Base-by-base conservation (phyloP, 2,888 invertebrate genomes). In the Leucozona laternaria region DNA sequence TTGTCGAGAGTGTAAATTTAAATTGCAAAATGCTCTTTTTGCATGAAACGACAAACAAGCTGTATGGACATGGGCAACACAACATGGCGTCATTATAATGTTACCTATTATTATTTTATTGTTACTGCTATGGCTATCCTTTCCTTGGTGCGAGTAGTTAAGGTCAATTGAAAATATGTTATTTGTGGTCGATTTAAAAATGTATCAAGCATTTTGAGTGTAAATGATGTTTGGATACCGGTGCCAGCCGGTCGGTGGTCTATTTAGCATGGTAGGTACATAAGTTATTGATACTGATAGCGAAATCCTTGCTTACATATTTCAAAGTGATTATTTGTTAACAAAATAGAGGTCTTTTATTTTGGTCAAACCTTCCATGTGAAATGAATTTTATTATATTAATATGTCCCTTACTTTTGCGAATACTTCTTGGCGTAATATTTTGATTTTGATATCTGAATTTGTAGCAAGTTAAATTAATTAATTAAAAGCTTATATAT, bases 11-110 rank as follows among this genome's bases (percentile, higher is more conserved):
- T 86, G 78, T 75, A 78, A 58, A 78, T 86, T 81, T 82, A 82
- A 82, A 86, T 82, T 82, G 82, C 75, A 82, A 79, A 81, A 86
- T 82, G 86, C 86, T 86, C 86, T 82, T 86, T 86, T 86, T 66
- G 40, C 62, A 62, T 53, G 64, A 79, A 84, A 75, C 53, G 64
- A 75, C 57, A 79, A 84, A 75, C 53, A 58, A 75, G 57, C 78
- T 64, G 85, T 71, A 68, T 48, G 73, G 50, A 37, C 64, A 77
- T 31, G 73, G 50, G 28, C 64, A 77, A 31, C 72, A 68, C 77
- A 78, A 22, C 70, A 71, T 70, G 78, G 62, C 70, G 71, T 64
- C 73, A 77, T 81, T 81, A 62, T 53, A 22, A 25, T 57, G 22
- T 22, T 72, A 17, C 55, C 73, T 55, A 60, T 62, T 43, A 79